Conservation (phyloP, 2,797 vertebrate genomes). For the Protosalanx chinensis region DNA sequence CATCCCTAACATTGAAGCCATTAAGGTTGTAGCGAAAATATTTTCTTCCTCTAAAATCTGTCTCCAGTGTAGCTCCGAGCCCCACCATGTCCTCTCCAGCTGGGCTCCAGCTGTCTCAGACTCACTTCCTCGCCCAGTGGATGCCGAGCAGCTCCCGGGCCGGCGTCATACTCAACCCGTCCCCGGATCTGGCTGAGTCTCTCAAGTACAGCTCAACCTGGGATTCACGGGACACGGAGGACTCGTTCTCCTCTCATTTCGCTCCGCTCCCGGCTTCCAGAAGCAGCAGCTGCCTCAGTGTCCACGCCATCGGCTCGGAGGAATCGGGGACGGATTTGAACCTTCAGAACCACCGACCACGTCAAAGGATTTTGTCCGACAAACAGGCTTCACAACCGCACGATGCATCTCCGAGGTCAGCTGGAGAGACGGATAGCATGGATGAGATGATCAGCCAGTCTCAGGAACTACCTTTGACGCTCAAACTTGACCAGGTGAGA, state of each 20-base stretch:
- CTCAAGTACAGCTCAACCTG: constrained; percentile 49
- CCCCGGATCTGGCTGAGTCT: constrained; percentile 58
- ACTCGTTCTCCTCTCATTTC: constrained; percentile 68
- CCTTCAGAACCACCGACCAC: constrained; percentile 11
- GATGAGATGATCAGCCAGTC: constrained; percentile 42
- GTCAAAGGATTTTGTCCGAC: constrained; percentile 21
- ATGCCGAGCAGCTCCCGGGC: constrained; percentile 77
- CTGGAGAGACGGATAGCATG: constrained; percentile 43
- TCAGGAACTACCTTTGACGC: constrained; percentile 67
- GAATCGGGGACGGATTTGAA: constrained; percentile 29
- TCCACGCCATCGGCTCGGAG: constrained; percentile 62
- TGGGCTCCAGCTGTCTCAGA: constrained; percentile 64
- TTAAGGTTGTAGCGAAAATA: not conserved
- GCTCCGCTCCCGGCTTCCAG: constrained; percentile 67
- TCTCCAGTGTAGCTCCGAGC: constrained; percentile 52
- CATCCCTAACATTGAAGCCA: not conserved
- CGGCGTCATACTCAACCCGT: constrained; percentile 80
- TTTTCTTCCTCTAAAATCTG: constrained; percentile 44
- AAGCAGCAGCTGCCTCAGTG: constrained; percentile 73
- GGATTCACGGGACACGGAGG: constrained; percentile 48
- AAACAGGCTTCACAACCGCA: not conserved
- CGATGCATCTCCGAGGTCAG: not conserved
- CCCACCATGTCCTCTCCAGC: constrained; percentile 78
- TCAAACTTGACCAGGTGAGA: constrained; percentile 86
- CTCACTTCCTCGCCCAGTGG: constrained; percentile 78